Conservation (phyloP, 2,888 invertebrate species). For the Drosophila acutilabella region DNA sequence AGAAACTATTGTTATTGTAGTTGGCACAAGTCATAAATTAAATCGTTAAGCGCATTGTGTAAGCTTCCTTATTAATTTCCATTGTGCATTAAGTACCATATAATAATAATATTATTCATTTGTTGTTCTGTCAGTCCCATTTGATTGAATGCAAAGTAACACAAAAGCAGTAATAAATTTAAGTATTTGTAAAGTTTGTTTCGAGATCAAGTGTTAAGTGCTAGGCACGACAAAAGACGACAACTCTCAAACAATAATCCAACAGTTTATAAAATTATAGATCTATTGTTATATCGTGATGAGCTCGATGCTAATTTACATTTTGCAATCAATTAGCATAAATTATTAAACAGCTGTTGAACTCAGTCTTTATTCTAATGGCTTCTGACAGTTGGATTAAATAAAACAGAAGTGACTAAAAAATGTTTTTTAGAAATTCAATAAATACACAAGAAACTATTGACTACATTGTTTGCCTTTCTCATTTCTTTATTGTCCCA, state of each 20-base stretch:
- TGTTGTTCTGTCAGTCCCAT: slow-evolving; percentile 22
- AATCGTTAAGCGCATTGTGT: slow-evolving; percentile 50
- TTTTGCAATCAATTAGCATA: slow-evolving; percentile 71
- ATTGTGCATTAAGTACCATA: slow-evolving; percentile 43
- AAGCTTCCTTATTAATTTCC: slow-evolving; percentile 55
- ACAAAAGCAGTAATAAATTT: slow-evolving; percentile 40
- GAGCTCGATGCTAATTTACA: slow-evolving; percentile 47
- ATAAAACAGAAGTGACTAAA: slow-evolving; percentile 26
- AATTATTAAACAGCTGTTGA: slow-evolving; percentile 46
- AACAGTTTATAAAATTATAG: slow-evolving; percentile 42
- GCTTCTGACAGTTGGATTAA: slow-evolving; percentile 53
- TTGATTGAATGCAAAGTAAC: slow-evolving; percentile 58
- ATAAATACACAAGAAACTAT: slow-evolving; percentile 20
- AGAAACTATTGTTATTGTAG: slow-evolving; percentile 1
- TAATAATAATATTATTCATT: slow-evolving; percentile 30
- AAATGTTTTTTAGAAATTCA: neutral
- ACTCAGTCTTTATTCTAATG: slow-evolving; percentile 52
- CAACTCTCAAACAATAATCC: slow-evolving; percentile 10
- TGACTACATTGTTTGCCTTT: slow-evolving; percentile 10
- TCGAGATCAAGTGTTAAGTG: slow-evolving; percentile 36
- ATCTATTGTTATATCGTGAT: slow-evolving; percentile 62
- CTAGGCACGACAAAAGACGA: slow-evolving; percentile 16
- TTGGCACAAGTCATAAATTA: slow-evolving; percentile 48
- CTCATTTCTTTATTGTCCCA: slow-evolving; percentile 10
- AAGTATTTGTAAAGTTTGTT: slow-evolving; percentile 22